Base-by-base conservation (phyloP, 2,888 invertebrate genomes). In the Drosophila testacea region DNA sequence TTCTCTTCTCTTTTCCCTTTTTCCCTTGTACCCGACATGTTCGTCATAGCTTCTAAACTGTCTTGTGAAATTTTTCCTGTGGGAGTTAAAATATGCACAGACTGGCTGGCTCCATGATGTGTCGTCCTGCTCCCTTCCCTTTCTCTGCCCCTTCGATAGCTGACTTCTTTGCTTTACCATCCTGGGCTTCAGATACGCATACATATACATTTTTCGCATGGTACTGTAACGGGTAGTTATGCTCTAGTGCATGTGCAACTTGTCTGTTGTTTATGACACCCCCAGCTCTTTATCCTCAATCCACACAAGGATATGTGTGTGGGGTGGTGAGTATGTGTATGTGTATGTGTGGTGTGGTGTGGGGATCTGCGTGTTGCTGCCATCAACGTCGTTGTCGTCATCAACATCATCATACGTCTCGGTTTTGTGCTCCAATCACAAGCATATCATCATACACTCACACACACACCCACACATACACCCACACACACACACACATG, bases 371-470 rank as follows among this genome's bases (percentile, higher is more conserved):
- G 51, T 51, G 54, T 62, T 46, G 62, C 54, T 50, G 48, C 62
- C 47, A 48, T 59, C 54, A 41, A 42, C 52, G 44, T 52, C 70
- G 70, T 79, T 72, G 77, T 69, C 81, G 73, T 79, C 83, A 83
- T 86, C 87, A 86, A 81, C 83, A 84, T 87, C 84, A 81, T 85
- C 85, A 76, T 84, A 81, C 80, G 79, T 87, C 85, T 84, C 80
- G 71, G 80, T 76, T 87, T 83, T 77, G 66, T 81, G 71, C 74
- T 74, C 73, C 75, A 86, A 83, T 83, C 83, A 75, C 83, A 86
- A 75, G 83, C 81, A 86, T 86, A 86, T 86, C 81, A 81, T 63
- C 71, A 61, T 68, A 77, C 68, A 65, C 63, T 62, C 51, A 54
- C 56, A 38, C 47, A 62, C 41, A 16, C 41, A 39, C 42, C 39